phyloP scores from a whole-genome alignment of 2,113 vertebrate species.

The Colinus virginianus region DNA sequence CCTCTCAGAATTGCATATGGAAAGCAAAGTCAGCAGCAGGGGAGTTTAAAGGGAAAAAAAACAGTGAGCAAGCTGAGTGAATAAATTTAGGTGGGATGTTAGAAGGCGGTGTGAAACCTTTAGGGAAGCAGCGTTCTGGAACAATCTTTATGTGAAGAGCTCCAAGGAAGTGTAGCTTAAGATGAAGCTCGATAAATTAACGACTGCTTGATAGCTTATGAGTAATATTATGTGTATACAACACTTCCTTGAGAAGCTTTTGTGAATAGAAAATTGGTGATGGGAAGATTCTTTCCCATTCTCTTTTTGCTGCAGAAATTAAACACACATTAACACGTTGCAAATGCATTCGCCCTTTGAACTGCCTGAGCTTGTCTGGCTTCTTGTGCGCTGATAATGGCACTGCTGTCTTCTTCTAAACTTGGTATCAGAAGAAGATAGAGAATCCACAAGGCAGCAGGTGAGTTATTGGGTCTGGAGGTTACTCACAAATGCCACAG shows the following conservation, averaged over 20 bases:
- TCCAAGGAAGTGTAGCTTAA: not conserved
- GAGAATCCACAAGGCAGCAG: not conserved
- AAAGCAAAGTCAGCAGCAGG: not conserved
- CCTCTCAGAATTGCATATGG: not conserved
- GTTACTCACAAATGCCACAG: not conserved
- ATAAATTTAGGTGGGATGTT: not conserved
- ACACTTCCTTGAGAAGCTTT: constrained; percentile 17
- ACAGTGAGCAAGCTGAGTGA: not conserved
- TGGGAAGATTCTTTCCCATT: constrained; percentile 11
- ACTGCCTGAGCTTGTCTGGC: not conserved
- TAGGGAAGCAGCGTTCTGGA: not conserved
- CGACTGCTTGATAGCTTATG: not conserved
- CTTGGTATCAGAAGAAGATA: not conserved
- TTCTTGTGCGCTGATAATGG: not conserved
- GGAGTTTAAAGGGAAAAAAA: not conserved
- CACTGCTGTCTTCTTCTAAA: not conserved
- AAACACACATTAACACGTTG: not conserved
- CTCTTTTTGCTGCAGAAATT: constrained; percentile 3
- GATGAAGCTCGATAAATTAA: constrained; percentile 1
- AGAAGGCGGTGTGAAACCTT: not conserved
- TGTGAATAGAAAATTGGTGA: not conserved
- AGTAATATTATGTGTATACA: not conserved
- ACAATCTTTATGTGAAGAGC: not conserved
- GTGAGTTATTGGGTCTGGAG: not conserved
- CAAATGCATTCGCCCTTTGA: not conserved